Conservation (phyloP, 2,113 vertebrate genomes). For the Centrocercus urophasianus region DNA sequence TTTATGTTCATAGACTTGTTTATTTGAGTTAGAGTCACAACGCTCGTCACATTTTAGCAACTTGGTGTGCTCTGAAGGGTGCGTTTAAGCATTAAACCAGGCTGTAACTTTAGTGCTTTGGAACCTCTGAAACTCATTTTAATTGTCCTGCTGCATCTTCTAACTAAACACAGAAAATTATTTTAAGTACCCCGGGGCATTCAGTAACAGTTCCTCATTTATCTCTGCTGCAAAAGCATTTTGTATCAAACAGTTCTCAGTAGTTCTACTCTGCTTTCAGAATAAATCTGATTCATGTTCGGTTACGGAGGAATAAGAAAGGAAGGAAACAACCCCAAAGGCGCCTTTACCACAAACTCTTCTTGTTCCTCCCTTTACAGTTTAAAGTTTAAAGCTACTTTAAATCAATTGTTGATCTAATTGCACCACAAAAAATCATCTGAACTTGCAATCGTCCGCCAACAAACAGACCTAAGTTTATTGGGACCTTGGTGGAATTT, state of each 20-base stretch:
- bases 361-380: background rate
- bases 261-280: background rate
- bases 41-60: background rate
- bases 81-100: background rate
- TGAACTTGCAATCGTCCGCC: background rate
- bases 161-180: background rate
- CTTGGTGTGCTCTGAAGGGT: background rate
- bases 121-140: background rate
- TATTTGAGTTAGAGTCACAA: background rate
- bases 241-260: background rate
- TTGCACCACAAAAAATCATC: background rate
- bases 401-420: background rate
- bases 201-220: background rate
- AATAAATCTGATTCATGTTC: background rate
- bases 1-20: background rate
- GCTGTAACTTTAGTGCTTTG: background rate
- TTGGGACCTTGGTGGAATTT: background rate
- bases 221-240: background rate
- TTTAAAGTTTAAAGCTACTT: background rate
- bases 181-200: background rate
- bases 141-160: background rate
- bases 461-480: rapidly evolving
- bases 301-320: background rate
- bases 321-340: background rate
- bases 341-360: too few species aligned